Percentiles rank a stretch among this genome's conserved stretches.
phyloP scores from a whole-genome alignment of 2,888 invertebrate species.

The Hypolimnas misippus region DNA sequence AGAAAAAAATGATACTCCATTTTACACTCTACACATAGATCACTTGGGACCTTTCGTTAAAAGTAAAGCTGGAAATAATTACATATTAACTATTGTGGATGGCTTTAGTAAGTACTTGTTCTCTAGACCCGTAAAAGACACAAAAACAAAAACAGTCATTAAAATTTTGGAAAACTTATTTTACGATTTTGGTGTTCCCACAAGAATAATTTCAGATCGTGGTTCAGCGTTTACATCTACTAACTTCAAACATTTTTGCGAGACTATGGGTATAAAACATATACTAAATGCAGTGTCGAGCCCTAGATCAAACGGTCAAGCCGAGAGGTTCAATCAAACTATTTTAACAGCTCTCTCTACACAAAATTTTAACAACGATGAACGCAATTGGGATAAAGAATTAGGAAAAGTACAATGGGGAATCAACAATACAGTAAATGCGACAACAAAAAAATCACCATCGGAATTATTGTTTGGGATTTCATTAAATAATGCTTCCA shows the following conservation, averaged over 20 bases:
- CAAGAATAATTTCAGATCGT: conserved; percentile 54
- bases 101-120: conserved; percentile 61
- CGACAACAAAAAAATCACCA: conserved; percentile 33
- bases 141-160: too few species aligned
- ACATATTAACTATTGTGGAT: conserved; percentile 55
- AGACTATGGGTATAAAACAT: conserved; percentile 44
- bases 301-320: too few species aligned
- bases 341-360: too few species aligned
- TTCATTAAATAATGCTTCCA: background rate
- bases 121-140: too few species aligned
- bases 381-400: conserved; percentile 32
- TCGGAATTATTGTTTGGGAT: conserved; percentile 51
- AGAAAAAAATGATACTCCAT: conserved; percentile 57
- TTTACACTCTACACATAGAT: too few species aligned
- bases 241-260: conserved; percentile 50
- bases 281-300: conserved; percentile 46
- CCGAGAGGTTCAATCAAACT: conserved; percentile 26
- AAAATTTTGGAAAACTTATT: too few species aligned
- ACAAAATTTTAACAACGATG: conserved; percentile 2
- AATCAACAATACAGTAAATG: conserved; percentile 37
- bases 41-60: conserved; percentile 62
- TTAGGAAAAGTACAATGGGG: conserved; percentile 37
- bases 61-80: conserved; percentile 50
- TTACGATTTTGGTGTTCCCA: too few species aligned
- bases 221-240: conserved; percentile 59